Evolutionary conservation across 2,888 invertebrate genomes (phyloP).

Genomic region (Eupithecia tripunctaria): DNA sequence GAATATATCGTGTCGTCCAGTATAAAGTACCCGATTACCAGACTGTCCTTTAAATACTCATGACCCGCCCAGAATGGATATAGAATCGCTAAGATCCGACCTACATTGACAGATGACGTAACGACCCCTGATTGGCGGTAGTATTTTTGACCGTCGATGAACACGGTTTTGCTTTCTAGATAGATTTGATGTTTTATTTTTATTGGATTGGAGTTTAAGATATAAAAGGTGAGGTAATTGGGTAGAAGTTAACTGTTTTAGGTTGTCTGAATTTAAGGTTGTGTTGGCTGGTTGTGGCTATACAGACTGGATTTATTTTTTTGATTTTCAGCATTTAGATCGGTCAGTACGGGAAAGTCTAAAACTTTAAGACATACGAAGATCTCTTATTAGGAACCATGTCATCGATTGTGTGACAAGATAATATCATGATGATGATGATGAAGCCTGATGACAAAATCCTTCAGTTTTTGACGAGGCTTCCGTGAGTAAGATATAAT

Average conservation of each 20-base stretch:
- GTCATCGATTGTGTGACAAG: too few species aligned
- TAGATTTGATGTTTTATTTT: neutral
- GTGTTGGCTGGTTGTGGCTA: too few species aligned
- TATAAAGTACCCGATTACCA: constrained; percentile 22
- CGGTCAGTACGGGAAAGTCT: too few species aligned
- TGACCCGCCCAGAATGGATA: constrained; percentile 19
- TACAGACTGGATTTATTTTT: too few species aligned
- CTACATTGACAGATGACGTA: constrained; percentile 15
- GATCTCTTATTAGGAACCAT: too few species aligned
- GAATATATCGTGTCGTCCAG: neutral
- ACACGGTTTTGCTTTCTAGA: neutral
- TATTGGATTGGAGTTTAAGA: neutral
- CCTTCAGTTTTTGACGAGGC: neutral
- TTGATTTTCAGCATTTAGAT: too few species aligned
- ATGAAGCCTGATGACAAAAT: neutral
- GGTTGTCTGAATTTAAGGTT: too few species aligned
- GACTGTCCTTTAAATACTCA: constrained; percentile 33
- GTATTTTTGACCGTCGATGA: constrained; percentile 2
- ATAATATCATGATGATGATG: neutral
- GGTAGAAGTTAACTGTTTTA: neutral
- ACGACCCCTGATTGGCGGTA: neutral
- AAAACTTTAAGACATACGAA: too few species aligned
- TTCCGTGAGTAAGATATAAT: too few species aligned
- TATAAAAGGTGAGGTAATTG: neutral
- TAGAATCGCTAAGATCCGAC: constrained; percentile 17